phyloP scores from a whole-genome alignment of 1,140 invertebrate genomes.

The Coenobita brevimanus region DNA sequence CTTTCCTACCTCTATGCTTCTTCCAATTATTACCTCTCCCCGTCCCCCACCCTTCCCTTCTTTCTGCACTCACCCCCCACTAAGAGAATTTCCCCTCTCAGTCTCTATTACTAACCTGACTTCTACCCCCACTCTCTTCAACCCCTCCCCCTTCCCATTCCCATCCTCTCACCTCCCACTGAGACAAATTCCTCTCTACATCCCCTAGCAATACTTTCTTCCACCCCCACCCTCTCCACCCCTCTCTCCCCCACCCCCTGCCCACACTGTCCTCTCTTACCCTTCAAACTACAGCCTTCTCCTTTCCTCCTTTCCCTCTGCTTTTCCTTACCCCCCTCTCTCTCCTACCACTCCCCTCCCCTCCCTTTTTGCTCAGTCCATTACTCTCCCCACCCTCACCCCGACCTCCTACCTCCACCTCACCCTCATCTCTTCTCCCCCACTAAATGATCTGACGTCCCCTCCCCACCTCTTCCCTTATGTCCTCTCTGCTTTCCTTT shows the following conservation, averaged over 20 bases:
- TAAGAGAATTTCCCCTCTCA: too few species aligned
- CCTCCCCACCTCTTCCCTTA: too few species aligned
- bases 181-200: background rate
- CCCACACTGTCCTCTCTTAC: background rate
- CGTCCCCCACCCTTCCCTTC: background rate
- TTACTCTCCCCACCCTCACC: background rate
- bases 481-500: background rate
- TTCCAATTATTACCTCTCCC: background rate
- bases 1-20: background rate
- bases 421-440: background rate
- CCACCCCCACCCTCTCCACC: background rate
- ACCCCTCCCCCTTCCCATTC: background rate
- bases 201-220: background rate
- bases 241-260: background rate
- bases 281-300: too few species aligned
- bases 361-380: background rate
- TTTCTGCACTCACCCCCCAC: too few species aligned
- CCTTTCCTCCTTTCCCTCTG: too few species aligned
- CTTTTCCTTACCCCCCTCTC: background rate
- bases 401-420: background rate
- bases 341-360: background rate
- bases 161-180: background rate
- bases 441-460: background rate
- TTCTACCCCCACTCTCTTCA: background rate
- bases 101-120: background rate